Evolutionary conservation across 2,888 invertebrate genomes (phyloP).

Genomic region (Linyphia triangularis): DNA sequence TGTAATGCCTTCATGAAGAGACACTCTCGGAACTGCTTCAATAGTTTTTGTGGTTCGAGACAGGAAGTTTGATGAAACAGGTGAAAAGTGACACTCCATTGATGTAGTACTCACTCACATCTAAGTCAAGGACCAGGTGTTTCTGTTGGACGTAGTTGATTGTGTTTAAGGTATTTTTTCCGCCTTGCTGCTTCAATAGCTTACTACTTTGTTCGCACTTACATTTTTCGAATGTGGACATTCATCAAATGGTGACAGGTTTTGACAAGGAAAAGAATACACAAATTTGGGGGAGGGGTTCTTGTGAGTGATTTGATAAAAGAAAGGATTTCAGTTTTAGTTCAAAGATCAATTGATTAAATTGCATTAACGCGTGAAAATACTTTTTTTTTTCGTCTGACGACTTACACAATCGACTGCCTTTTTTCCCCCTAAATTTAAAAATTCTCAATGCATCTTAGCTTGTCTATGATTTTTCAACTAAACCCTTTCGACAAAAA

Average conservation of each 20-base stretch:
- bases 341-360: too few relatives aligned
- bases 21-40: not conserved
- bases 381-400: too few relatives aligned
- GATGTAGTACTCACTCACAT: not conserved
- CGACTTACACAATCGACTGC: too few relatives aligned
- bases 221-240: not conserved
- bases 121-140: slow-evolving; percentile 15
- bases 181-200: not conserved
- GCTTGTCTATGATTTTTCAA: too few relatives aligned
- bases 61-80: not conserved
- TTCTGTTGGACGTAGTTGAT: not conserved
- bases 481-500: too few relatives aligned
- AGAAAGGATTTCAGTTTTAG: too few relatives aligned
- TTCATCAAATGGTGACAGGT: not conserved
- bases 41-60: not conserved
- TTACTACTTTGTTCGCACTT: not conserved
- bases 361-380: too few relatives aligned
- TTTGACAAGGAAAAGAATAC: not conserved
- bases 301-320: too few relatives aligned
- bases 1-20: not conserved
- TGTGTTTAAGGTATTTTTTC: not conserved
- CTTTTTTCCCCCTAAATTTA: too few relatives aligned
- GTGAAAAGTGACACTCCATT: not conserved
- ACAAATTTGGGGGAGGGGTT: too few relatives aligned
- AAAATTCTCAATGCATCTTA: too few relatives aligned